Evolutionary conservation across 2,888 invertebrate species (phyloP), one percentile per base, ranked within the genome.

Genomic region (Tinea semifulvella): DNA sequence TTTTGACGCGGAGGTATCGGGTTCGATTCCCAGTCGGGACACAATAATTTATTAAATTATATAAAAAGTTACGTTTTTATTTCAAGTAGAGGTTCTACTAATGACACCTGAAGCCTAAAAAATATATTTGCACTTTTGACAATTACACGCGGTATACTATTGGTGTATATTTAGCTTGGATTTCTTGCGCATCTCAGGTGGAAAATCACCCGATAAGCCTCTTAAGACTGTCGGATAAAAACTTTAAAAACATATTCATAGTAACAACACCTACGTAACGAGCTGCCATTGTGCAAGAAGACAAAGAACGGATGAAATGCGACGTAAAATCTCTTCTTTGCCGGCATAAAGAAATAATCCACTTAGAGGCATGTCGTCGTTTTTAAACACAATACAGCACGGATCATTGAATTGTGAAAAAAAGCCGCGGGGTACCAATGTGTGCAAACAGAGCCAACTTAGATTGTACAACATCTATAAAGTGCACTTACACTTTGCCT

Each of bases 281-380:
- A 71, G 64, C 53, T 69, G 63, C 54, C 57, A 71, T 72, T 69
- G 68, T 70, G 45, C 26, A 27, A 43, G 46, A 52, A 72, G 63
- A 73, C 73, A 73, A 76, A 62, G 54, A 48, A 48, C 51, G 66
- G 64, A 65, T 71, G n/a, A 66, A 79, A 80, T 79, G 72, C 63
- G 71, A 69, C 71, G 76, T 79, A 68, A 76, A 79, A 79, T 75
- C 69, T 72, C 59, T 63, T 61, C 54, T 58, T 53, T 60, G 55
- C 5, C 5, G 16, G 3, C 20, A 42, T 27, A 43, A 65, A 66
- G 62, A 60, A 54, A 61, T 80, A 79, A 80, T 80, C 80, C 75
- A 80, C 80, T 80, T 80, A 80, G 63, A 63, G 71, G 75, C 66
- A 72, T 76, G 75, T 74, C 65, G 66, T 57, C 54, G 65, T 61